Evolutionary conservation across 1,140 invertebrate genomes (phyloP), one percentile per base, ranked within the genome.

Genomic region (Rhizoglyphus robini): DNA sequence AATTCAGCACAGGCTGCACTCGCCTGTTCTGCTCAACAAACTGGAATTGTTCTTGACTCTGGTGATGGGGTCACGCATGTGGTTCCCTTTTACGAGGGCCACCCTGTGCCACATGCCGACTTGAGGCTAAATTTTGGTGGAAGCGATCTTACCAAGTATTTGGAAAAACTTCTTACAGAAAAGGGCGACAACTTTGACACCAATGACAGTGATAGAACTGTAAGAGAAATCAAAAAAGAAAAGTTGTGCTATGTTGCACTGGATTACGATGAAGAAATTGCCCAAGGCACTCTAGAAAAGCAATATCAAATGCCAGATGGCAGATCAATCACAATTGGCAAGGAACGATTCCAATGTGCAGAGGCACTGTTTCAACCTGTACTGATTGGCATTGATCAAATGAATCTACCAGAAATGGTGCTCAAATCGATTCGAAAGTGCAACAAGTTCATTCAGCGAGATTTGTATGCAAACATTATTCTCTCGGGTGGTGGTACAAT

Each of bases 241-340:
- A n/a, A n/a, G n/a, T n/a, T n/a, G n/a, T n/a, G n/a, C n/a, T n/a
- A n/a, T n/a, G n/a, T n/a, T n/a, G n/a, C n/a, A n/a, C n/a, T n/a
- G n/a, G n/a, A 78, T 88, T 92, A 91, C 75, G 89, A 91, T 78
- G 90, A 93, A 80, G 93, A 92, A 89, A 86, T 86, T 72, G 90
- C 88, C 65, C 88, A 88, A 67, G 87, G 88, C 8, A 72, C 71
- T 25, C 65, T 77, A 1, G 76, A 76, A 49, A 76, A 78, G 68
- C 69, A 67, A 38, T 79, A 79, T 65, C 75, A 79, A 68, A 68
- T 79, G 20, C 78, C 74, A 65, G 78, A 76, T 69, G 80, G 71
- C 73, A 67, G 66, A 74, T 64, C 74, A 76, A n/a, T 73, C 74
- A 25, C 75, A 76, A 69, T 66, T 76, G 63, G 77, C 81, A 25